These are phyloP conservation scores for Choloepus hoffmanni DNA, from an alignment of 2,113 vertebrate species.

Conservation along the genomic window DNA sequence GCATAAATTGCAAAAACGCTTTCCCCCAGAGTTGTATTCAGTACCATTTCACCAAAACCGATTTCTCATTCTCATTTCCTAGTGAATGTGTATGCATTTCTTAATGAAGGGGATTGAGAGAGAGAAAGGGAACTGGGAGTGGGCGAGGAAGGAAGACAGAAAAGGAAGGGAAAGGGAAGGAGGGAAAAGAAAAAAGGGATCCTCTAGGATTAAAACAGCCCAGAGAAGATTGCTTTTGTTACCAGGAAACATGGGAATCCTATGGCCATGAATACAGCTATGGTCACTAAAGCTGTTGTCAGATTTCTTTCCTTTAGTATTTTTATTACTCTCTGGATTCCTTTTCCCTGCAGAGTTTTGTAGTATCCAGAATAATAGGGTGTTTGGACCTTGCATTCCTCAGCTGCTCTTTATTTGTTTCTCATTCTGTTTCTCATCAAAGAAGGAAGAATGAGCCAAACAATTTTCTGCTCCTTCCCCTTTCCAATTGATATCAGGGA, in stretches of 20 bases:
- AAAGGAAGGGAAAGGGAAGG: no score
- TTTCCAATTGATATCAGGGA: conserved; percentile 29
- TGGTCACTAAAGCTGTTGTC: not conserved
- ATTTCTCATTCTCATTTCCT: conserved; percentile 32
- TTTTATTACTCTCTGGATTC: conserved; percentile 10
- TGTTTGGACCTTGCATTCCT: conserved; percentile 31
- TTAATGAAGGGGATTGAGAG: not conserved
- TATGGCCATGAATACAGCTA: not conserved
- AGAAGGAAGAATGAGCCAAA: conserved; percentile 51
- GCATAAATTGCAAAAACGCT: conserved; percentile 33
- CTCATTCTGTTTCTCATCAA: conserved; percentile 53
- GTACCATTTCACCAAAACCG: not conserved
- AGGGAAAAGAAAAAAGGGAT: no score
- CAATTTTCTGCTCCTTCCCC: conserved; percentile 57
- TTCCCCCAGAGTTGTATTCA: not conserved
- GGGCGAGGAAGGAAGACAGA: not conserved
- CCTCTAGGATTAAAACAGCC: not conserved
- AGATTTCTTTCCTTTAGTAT: not conserved
- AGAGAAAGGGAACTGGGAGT: not conserved
- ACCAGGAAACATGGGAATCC: not conserved
- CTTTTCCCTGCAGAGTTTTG: not conserved
- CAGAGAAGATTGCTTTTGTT: not conserved
- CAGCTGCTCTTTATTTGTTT: conserved; percentile 67
- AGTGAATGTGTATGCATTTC: not conserved
- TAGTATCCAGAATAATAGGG: not conserved